Evolutionary conservation across 2,888 invertebrate species (phyloP).

Genomic region (Oscheius sp.): DNA sequence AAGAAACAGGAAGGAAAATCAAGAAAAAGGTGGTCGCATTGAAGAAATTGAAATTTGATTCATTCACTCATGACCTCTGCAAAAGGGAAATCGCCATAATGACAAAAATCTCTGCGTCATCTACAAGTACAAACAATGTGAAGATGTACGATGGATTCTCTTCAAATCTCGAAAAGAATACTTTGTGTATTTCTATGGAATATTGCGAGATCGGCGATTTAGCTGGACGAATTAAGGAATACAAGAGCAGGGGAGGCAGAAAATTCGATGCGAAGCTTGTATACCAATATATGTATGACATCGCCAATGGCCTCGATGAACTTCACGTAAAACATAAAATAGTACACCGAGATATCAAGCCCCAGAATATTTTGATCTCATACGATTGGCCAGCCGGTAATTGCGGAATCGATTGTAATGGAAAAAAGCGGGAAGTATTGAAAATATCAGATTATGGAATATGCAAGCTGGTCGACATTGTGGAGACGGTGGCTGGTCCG

Average conservation of each 20-base stretch:
- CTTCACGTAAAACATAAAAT: constrained; percentile 5
- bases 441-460: constrained; percentile 18
- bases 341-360: constrained; percentile 4
- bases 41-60: too few species aligned
- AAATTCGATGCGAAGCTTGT: background rate
- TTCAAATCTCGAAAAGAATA: background rate
- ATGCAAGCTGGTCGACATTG: background rate
- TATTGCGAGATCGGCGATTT: background rate
- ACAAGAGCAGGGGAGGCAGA: background rate
- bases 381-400: background rate
- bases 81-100: too few species aligned
- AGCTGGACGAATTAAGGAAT: background rate
- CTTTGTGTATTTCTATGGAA: background rate
- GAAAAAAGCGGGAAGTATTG: background rate
- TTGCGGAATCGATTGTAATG: too few species aligned
- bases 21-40: too few species aligned
- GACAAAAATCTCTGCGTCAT: background rate
- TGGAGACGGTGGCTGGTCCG: background rate
- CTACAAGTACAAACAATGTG: background rate
- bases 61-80: too few species aligned
- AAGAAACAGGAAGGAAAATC: too few species aligned
- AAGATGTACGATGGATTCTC: constrained; percentile 3
- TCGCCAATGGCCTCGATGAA: background rate
- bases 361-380: background rate
- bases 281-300: background rate